Conservation (phyloP, 2,797 vertebrate genomes). For the Hephaestus fuliginosus region DNA sequence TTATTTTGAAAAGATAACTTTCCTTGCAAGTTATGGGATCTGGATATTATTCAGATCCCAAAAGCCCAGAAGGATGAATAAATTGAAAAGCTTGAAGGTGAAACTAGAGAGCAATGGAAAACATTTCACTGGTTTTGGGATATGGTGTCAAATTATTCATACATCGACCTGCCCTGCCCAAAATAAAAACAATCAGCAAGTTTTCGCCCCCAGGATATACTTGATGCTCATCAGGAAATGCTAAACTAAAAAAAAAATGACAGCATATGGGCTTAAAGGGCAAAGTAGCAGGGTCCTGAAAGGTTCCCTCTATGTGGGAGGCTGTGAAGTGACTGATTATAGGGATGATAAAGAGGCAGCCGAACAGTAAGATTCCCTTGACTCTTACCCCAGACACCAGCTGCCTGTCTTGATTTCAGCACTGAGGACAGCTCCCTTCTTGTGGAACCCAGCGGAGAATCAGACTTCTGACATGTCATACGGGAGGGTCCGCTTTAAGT, state of each 20-base stretch:
- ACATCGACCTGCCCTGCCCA: not conserved
- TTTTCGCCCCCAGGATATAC: not conserved
- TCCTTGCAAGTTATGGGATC: not conserved
- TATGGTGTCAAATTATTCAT: slow-evolving; percentile 11
- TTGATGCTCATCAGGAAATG: not conserved
- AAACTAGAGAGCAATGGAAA: slow-evolving; percentile 31
- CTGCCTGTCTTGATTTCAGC: slow-evolving; percentile 72
- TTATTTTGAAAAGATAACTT: slow-evolving; percentile 24
- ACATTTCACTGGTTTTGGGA: slow-evolving; percentile 5
- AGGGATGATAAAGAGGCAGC: slow-evolving; percentile 35
- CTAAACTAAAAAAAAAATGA: slow-evolving; percentile 15
- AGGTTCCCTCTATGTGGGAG: slow-evolving; percentile 9
- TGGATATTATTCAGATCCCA: slow-evolving; percentile 39
- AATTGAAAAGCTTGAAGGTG: slow-evolving; percentile 40
- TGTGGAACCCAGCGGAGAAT: slow-evolving; percentile 44
- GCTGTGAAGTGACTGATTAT: slow-evolving; percentile 50
- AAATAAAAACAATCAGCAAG: slow-evolving; percentile 11
- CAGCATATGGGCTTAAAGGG: slow-evolving; percentile 13
- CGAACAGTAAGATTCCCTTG: slow-evolving; percentile 30
- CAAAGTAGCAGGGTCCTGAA: slow-evolving; percentile 13
- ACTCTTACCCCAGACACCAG: slow-evolving; percentile 25
- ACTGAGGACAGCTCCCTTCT: slow-evolving; percentile 73
- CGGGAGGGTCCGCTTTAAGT: slow-evolving; percentile 33
- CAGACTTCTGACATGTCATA: slow-evolving; percentile 39
- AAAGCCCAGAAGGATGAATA: slow-evolving; percentile 33